Conservation (phyloP, 2,113 vertebrate genomes). For the Ammospiza nelsoni region DNA sequence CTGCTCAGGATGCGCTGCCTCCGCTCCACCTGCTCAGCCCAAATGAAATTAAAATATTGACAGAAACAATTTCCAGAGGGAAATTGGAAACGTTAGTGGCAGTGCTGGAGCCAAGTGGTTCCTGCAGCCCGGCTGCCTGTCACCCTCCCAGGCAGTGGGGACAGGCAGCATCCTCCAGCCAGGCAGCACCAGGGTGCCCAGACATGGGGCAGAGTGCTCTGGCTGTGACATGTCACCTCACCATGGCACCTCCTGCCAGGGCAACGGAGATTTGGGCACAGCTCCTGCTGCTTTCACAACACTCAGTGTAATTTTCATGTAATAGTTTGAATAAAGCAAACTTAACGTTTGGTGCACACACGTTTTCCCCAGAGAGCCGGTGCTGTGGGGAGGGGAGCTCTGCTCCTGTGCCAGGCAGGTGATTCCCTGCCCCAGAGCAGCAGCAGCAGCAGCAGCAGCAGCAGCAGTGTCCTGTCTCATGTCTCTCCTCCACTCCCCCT, state of each 20-base stretch:
- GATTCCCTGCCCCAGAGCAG: not conserved
- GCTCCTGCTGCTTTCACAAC: not conserved
- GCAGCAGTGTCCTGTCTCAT: too few relatives aligned
- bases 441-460: not conserved
- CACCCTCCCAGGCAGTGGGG: fast-evolving
- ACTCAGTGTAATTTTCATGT: not conserved
- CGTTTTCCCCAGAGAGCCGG: not conserved
- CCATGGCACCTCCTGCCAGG: fast-evolving
- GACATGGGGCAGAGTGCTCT: fast-evolving
- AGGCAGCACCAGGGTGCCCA: not conserved
- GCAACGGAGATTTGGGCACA: not conserved
- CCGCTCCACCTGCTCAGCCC: not conserved
- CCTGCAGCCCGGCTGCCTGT: fast-evolving
- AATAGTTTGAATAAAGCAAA: not conserved
- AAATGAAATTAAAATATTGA: conserved; percentile 43
- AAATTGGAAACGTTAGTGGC: not conserved
- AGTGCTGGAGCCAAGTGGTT: fast-evolving
- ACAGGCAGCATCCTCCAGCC: not conserved
- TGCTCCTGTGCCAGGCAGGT: fast-evolving
- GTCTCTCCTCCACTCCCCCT: too few relatives aligned
- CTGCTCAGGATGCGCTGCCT: not conserved
- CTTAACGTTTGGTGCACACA: not conserved
- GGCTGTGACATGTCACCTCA: fast-evolving
- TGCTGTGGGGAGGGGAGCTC: not conserved
- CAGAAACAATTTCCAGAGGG: conserved; percentile 32